Evolutionary conservation across 2,888 invertebrate species (phyloP).

Genomic region (Leptogaster cylindrica): DNA sequence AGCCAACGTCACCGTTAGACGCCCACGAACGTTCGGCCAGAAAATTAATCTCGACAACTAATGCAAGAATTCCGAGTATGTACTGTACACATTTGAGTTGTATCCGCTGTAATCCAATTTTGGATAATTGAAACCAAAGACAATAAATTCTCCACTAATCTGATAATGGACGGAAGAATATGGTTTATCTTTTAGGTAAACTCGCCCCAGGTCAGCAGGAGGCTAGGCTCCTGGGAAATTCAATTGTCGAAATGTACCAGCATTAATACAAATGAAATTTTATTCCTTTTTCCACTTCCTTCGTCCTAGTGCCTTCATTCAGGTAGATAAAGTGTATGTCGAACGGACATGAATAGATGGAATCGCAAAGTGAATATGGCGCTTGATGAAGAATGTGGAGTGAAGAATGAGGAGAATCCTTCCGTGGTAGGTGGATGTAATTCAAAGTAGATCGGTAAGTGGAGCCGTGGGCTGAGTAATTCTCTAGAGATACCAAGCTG

Average conservation of each 20-base stretch:
- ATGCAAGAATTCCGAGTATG: neutral
- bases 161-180: conserved; percentile 37
- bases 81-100: neutral
- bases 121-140: conserved; percentile 38
- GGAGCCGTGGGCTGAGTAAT: neutral
- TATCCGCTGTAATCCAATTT: conserved; percentile 21
- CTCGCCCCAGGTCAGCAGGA: neutral
- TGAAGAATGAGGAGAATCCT: neutral
- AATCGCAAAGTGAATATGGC: conserved; percentile 29
- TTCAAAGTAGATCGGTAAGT: neutral
- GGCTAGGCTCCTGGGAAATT: conserved; percentile 18
- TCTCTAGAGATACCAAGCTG: conserved; percentile 6
- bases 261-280: conserved; percentile 40
- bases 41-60: conserved; percentile 33
- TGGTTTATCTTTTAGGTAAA: conserved; percentile 38
- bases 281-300: conserved; percentile 33
- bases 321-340: conserved; percentile 29
- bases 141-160: conserved; percentile 37
- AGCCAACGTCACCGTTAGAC: too few relatives aligned
- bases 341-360: conserved; percentile 31
- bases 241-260: conserved; percentile 34
- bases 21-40: too few relatives aligned
- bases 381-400: conserved; percentile 18
- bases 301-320: conserved; percentile 35
- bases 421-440: neutral